Percentiles rank a stretch among this genome's conserved stretches.
Conservation (phyloP, 2,797 vertebrate genomes). For the Poecilia picta region DNA sequence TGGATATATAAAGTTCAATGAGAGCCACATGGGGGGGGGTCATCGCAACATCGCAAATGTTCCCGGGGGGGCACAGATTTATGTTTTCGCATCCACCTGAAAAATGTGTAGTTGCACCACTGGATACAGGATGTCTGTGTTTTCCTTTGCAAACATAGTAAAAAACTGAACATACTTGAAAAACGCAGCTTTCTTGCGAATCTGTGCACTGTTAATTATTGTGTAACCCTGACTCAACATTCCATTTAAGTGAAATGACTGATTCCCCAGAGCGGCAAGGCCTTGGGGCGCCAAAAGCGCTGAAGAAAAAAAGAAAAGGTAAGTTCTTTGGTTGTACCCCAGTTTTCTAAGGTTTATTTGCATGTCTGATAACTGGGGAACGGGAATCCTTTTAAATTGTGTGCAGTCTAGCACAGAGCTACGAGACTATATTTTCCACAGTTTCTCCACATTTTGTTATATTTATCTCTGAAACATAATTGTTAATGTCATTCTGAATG, state of each 20-base stretch:
- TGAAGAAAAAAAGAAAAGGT: not conserved
- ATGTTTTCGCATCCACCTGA: too few species aligned
- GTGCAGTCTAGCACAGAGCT: not conserved
- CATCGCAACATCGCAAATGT: too few species aligned
- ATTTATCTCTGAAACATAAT: not conserved
- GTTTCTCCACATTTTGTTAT: not conserved
- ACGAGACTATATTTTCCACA: not conserved
- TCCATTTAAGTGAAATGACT: not conserved
- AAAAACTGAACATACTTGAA: not conserved
- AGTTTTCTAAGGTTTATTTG: not conserved
- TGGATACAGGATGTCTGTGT: too few species aligned
- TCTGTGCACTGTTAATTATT: not conserved
- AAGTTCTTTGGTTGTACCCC: not conserved
- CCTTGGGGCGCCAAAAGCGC: not conserved
- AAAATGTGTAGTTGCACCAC: too few species aligned
- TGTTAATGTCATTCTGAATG: not conserved
- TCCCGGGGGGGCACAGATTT: too few species aligned
- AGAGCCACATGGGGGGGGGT: not conserved
- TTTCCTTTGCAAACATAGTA: not conserved
- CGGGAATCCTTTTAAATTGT: not conserved
- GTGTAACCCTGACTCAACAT: not conserved
- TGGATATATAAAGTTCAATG: conserved; percentile 51
- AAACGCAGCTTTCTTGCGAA: not conserved
- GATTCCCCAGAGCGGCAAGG: not conserved
- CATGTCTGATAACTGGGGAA: not conserved